phyloP scores from a whole-genome alignment of 2,888 invertebrate genomes.

The Neocrepidodera transversa region DNA sequence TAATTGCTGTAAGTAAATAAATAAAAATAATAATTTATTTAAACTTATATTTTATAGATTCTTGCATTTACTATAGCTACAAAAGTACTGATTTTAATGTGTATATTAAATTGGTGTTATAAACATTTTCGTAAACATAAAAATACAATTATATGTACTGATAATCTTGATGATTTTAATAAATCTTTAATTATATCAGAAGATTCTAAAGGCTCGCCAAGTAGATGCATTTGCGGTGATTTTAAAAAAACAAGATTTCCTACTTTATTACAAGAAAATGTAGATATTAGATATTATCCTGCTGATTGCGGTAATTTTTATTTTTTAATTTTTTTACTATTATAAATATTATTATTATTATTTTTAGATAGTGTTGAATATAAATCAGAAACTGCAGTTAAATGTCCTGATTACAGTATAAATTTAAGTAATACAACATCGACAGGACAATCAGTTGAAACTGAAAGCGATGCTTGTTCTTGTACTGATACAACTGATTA shows the following conservation, averaged over 20 bases:
- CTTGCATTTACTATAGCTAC: slow-evolving; percentile 48
- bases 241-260: slow-evolving; percentile 10
- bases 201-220: slow-evolving; percentile 16
- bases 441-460: not conserved
- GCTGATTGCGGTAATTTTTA: not conserved
- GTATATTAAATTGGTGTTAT: slow-evolving; percentile 51
- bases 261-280: slow-evolving; percentile 34
- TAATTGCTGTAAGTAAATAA: slow-evolving; percentile 51
- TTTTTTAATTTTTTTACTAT: not conserved
- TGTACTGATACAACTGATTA: not conserved
- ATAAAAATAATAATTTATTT: slow-evolving; percentile 25
- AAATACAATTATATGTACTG: slow-evolving; percentile 25
- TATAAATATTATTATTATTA: not conserved
- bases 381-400: not conserved
- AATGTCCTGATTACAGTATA: slow-evolving; percentile 17
- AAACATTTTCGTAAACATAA: slow-evolving; percentile 40
- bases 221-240: slow-evolving; percentile 36
- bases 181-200: slow-evolving; percentile 36
- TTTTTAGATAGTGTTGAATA: not conserved
- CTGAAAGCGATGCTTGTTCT: not conserved
- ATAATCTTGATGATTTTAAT: slow-evolving; percentile 36
- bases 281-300: slow-evolving; percentile 24
- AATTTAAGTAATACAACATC: slow-evolving; percentile 22
- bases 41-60: slow-evolving; percentile 31
- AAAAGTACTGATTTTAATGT: slow-evolving; percentile 49